Evolutionary conservation across 1,140 invertebrate genomes (phyloP).

Genomic region (Polypedilum vanderplanki): DNA sequence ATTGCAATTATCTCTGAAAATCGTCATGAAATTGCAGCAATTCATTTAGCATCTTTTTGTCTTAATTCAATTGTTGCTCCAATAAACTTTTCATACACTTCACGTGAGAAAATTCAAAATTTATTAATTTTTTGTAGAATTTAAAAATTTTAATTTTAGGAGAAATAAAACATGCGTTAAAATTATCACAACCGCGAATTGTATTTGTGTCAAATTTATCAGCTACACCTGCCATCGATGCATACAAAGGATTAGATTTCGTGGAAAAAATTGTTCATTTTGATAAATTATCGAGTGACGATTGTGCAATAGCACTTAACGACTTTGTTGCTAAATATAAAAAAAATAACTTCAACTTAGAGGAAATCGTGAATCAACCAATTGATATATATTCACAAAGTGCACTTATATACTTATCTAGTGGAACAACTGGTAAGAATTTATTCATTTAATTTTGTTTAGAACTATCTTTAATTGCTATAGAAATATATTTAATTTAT

Average conservation of each 20-base stretch:
- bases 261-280: conserved; percentile 44
- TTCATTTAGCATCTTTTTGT: conserved; percentile 47
- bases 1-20: conserved; percentile 55
- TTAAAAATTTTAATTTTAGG: background rate
- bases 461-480: no score
- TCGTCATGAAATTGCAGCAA: conserved; percentile 48
- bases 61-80: conserved; percentile 51
- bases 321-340: no score
- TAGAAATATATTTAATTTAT: no score
- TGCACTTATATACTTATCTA: no score
- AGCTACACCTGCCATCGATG: conserved; percentile 30
- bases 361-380: no score
- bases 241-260: conserved; percentile 37
- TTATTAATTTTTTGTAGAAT: background rate
- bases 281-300: conserved; percentile 52
- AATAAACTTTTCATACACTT: conserved; percentile 54
- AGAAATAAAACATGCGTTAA: background rate
- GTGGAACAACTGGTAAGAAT: no score
- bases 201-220: background rate
- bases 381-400: no score
- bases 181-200: background rate
- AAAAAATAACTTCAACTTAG: no score
- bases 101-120: conserved; percentile 43
- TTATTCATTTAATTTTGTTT: no score
- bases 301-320: no score